Evolutionary conservation across 2,797 vertebrate species (phyloP), one percentile per base, ranked within the genome.

Genomic region (Poeciliopsis infans): DNA sequence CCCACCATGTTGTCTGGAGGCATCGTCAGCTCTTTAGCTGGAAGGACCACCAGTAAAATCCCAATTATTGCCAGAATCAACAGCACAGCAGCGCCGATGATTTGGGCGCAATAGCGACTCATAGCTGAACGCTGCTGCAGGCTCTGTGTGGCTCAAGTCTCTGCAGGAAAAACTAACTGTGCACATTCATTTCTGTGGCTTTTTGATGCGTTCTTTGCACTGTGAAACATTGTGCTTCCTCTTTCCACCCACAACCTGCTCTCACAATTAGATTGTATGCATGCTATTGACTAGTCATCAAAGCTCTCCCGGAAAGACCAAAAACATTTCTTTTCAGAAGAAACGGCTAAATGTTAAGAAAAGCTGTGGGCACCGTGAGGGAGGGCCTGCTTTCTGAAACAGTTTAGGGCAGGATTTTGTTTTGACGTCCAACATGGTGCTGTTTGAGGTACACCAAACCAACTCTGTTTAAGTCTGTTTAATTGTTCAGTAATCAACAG

Each of bases 1-100:
- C 25, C 96, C 95, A 98, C 97, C 97, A 97, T 97, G 87, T 95
- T 89, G n/a, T 89, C 84, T 5, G 97, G 92, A 16, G 93, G 87
- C 7, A 91, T 91, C 76, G 78, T 85, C 79, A 92, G 33, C 70
- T 96, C 91, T 73, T 88, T 88, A 20, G 89, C 86, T 43, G 95
- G 93, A 39, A 97, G 79, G 57, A 93, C 90, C 28, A 97, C 82
- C 77, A 98, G 94, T 55, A 97, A 86, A 80, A 97, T 95, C 45
- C 96, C 97, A 1, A 92, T 74, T 0, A 96, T 41, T 11, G 95
- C 95, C 69, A 94, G 82, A 2, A 93, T 45, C 49, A 96, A 90
- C 74, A 97, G 88, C 15, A 92, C 79, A 15, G 81, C 25, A 2
- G 92, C 90, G 8, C 81, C 75, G 88, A 94, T 23, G 74, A 0